Evolutionary conservation across 2,797 vertebrate genomes (phyloP).

Genomic region (Acanthornis magna): DNA sequence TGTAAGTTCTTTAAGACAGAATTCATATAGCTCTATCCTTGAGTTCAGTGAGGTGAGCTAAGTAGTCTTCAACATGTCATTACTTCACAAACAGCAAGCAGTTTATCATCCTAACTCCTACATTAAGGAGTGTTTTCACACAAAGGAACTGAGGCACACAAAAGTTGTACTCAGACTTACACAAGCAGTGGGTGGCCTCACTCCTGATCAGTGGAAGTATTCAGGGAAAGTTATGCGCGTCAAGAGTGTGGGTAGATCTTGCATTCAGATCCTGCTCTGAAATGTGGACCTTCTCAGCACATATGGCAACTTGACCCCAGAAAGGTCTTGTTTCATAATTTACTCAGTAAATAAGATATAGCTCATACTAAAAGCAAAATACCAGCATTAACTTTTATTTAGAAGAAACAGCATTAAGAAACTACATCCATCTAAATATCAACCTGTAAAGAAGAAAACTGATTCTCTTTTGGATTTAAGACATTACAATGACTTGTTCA

Average conservation of each 20-base stretch:
- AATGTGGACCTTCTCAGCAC: background rate
- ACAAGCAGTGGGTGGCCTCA: background rate
- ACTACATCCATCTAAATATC: background rate
- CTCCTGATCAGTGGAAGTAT: background rate
- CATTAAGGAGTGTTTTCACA: background rate
- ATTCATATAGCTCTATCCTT: background rate
- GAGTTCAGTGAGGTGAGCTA: background rate
- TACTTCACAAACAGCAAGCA: background rate
- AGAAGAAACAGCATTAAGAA: background rate
- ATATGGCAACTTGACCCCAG: background rate
- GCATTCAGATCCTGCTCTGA: background rate
- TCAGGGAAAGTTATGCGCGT: background rate
- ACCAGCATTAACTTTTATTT: background rate
- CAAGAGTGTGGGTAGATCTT: background rate
- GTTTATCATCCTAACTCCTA: background rate
- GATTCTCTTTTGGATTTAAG: background rate
- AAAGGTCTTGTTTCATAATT: background rate
- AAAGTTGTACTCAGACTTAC: background rate
- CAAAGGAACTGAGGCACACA: background rate
- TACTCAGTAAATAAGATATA: background rate
- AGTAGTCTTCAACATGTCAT: background rate
- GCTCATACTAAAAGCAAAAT: background rate
- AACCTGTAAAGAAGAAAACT: background rate
- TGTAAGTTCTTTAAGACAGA: background rate
- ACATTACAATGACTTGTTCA: background rate